Base-by-base conservation (phyloP, 2,888 invertebrate species). In the Andrena hattorfiana region DNA sequence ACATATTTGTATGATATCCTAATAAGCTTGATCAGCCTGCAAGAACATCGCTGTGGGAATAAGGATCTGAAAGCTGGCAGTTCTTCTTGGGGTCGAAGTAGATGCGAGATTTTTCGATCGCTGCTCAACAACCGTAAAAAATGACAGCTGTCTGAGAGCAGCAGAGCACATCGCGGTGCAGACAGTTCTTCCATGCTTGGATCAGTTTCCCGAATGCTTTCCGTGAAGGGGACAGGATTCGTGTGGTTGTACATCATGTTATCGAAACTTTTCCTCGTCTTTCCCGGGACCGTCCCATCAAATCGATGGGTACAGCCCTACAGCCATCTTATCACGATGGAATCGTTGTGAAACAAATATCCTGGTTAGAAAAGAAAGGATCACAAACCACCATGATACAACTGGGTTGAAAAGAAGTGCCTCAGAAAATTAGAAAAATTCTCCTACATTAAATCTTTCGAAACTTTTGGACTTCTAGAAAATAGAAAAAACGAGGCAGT, bases 201-300 rank as follows among this genome's bases (percentile, higher is more conserved):
- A 62, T 71, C 71, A 71, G 49, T 62, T 63, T 63, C 51, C 71
- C 20, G 32, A 51, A 32, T 62, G 32, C 5, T 23, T 28, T 70
- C 20, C 70, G 70, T 30, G 49, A 26, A 23, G 49, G 13, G 16
- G 49, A 49, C 42, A 60, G 6, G 20, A 59, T 51, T 13, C 62
- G 6, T 8, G 32, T n/a, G 60, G 59, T 70, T n/a, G 59, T 32
- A 16, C 59, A 3, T n/a, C 69, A 28, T n/a, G 69, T 60, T 59
- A 59, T 59, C 69, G 48, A n/a, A 59, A 70, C 23, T 70, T 16
- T n/a, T 42, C 26, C 42, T 42, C 56, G 7, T 66, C 26, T 20
- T 23, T 8, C 4, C 23, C 8, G 7, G 2, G n/a, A 8, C 8
- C 32, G 8, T 60, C 60, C 60, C n/a, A n/a, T 7, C n/a, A 51